These are phyloP conservation scores for Lampris megalopsis DNA, from an alignment of 2,113 vertebrate genomes.

Conservation along the genomic window DNA sequence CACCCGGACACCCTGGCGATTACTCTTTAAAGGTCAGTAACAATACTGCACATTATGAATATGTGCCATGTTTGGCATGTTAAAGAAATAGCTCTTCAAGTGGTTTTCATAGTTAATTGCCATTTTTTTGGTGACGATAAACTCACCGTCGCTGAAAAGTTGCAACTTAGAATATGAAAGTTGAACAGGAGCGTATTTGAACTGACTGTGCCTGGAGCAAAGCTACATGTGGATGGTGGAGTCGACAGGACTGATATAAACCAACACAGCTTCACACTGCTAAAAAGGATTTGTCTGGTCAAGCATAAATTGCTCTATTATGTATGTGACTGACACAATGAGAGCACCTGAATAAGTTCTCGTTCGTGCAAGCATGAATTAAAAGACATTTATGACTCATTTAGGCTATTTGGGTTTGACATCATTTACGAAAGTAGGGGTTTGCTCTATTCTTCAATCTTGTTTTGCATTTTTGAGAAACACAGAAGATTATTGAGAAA, in stretches of 20 bases:
- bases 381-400: not conserved
- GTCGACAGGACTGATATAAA: conserved; percentile 9
- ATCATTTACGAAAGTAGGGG: not conserved
- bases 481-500: no score
- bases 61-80: not conserved
- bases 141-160: not conserved
- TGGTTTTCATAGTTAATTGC: not conserved
- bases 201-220: conserved; percentile 32
- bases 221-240: conserved; percentile 6
- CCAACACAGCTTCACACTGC: not conserved
- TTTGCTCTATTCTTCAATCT: no score
- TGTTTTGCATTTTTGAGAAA: no score
- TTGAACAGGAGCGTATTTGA: conserved; percentile 41
- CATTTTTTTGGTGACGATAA: conserved; percentile 1
- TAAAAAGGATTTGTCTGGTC: conserved; percentile 8
- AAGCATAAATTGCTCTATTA: conserved; percentile 6
- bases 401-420: conserved; percentile 10
- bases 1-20: not conserved
- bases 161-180: conserved; percentile 15
- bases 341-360: not conserved
- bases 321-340: conserved; percentile 1
- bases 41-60: not conserved
- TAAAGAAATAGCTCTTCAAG: not conserved
- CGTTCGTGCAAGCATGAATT: conserved; percentile 14
- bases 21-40: not conserved